Evolutionary conservation across 2,113 vertebrate genomes (phyloP), one percentile per base, ranked within the genome.

Genomic region (Pyxicephalus adspersus): DNA sequence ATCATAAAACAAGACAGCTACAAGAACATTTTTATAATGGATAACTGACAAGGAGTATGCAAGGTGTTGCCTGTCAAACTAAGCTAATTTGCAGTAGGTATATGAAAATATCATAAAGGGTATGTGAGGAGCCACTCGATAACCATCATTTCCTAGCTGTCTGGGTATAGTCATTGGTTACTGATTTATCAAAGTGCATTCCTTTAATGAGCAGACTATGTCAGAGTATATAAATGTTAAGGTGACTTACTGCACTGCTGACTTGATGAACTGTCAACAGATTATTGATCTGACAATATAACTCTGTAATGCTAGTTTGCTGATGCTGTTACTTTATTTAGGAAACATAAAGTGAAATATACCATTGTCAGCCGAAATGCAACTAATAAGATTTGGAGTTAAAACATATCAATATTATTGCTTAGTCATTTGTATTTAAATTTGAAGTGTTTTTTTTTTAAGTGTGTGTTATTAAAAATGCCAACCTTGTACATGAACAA

Each of bases 201-300:
- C 61, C 70, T 81, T 57, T 81, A 81, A 81, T 81, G 70, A 81
- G 79, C 50, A 66, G 71, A 82, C 58, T 23, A 82, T 82, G 80
- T 66, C 80, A 82, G 50, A 50, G 45, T 57, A 58, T 75, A 82
- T 82, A 75, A 82, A 82, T 75, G 80, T 75, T 82, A 51, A 55
- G 63, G 71, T 75, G 71, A 74, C 29, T 81, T 81, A 58, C 61
- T 75, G 61, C 52, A 63, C 72, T 75, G 80, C 80, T 82, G 80
- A 82, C 80, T 82, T 82, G 80, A 81, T 81, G 70, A 82, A 82
- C 80, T 82, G 80, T 82, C 80, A 82, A 38, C 80, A 82, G 29
- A 82, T 66, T 82, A 82, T 82, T 82, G 80, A 82, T 82, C 80
- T 82, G 80, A 82, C 71, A 82, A 82, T 75, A 66, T 75, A 82